Evolutionary conservation across 2,888 invertebrate species (phyloP), one percentile per base, ranked within the genome.

Genomic region (Scelioninae gen. 2): DNA sequence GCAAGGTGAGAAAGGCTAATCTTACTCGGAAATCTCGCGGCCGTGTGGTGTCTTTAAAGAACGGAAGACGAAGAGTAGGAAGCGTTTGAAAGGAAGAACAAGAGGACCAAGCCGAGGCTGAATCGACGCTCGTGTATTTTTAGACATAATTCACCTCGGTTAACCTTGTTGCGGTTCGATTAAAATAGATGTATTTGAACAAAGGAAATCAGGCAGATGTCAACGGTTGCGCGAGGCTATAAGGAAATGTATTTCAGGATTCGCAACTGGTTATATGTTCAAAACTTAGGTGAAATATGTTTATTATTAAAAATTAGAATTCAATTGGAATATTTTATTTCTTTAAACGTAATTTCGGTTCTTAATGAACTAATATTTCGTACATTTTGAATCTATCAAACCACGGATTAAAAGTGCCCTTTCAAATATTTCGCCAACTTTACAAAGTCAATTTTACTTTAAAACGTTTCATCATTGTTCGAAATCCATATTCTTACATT

Each of bases 11-110:
- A 73, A 74, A 65, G 71, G 48, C 53, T 76, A 79, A 82, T 82
- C 82, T 79, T 80, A 78, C 78, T 76, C 68, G 80, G 81, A 81
- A 82, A 81, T 82, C 81, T 78, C 58, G 63, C 71, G 73, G 58
- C 78, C 74, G 67, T 75, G 77, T 78, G 77, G 77, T 78, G 80
- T 81, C 79, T 80, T 55, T 78, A 81, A 80, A 77, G 76, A 80
- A 78, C 71, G 77, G 77, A 79, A 80, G 80, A 78, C 74, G 71
- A 78, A 76, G 73, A 78, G 58, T 46, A 74, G 73, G 75, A 75
- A 74, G 63, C 58, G 48, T 13, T 31, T 39, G n/a, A 22, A 57
- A 61, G 57, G 61, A 67, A 50, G 55, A 46, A 37, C 13, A 55
- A 48, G 65, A 73, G 68, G 68, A 73, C 67, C 61, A 67, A 61